These are phyloP conservation scores for Brachionus calyciflorus DNA, from an alignment of 1,140 invertebrate genomes.

Conservation along the genomic window DNA sequence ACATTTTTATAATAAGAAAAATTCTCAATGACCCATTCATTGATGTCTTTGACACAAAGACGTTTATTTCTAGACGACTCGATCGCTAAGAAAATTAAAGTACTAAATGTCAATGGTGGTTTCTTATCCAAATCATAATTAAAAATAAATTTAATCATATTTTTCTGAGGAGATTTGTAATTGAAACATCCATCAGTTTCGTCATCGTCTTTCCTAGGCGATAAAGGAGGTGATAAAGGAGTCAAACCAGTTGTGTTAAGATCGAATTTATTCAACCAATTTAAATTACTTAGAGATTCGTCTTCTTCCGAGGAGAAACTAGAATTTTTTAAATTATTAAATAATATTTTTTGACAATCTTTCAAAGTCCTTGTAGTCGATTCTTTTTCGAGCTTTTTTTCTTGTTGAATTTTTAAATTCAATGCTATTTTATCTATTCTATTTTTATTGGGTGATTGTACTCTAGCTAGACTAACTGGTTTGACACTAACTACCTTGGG, in stretches of 20 bases:
- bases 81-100: slow-evolving; percentile 27
- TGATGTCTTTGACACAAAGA: slow-evolving; percentile 13
- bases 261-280: slow-evolving; percentile 18
- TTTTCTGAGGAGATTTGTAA: background rate
- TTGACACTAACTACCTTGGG: background rate
- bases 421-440: slow-evolving; percentile 12
- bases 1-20: slow-evolving; percentile 17
- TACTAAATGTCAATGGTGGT: slow-evolving; percentile 12
- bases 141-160: too few species aligned
- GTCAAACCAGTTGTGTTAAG: background rate
- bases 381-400: background rate
- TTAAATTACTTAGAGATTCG: background rate
- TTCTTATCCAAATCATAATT: background rate
- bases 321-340: background rate
- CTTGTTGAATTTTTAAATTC: background rate
- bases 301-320: background rate
- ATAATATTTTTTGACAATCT: background rate
- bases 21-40: slow-evolving; percentile 28
- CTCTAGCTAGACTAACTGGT: background rate
- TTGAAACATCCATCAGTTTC: slow-evolving; percentile 25
- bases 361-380: background rate
- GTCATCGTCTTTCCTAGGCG: background rate
- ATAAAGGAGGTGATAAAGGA: background rate
- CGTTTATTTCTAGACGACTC: slow-evolving; percentile 9
- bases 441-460: background rate